These are phyloP conservation scores for Neogobius melanostomus DNA, from an alignment of 2,113 vertebrate species.

Conservation along the genomic window DNA sequence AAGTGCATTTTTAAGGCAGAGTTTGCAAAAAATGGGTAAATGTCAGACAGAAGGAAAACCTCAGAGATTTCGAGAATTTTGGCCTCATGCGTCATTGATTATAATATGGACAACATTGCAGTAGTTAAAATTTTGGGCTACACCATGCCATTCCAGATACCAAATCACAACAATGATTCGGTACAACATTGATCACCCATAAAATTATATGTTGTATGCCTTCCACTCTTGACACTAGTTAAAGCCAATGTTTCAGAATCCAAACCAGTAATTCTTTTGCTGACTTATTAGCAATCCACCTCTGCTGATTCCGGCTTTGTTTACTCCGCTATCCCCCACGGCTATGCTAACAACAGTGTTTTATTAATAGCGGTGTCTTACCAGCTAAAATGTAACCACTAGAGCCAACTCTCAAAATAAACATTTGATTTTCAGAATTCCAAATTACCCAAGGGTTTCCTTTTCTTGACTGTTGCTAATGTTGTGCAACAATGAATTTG, in stretches of 20 bases:
- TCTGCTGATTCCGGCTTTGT: conserved; percentile 16
- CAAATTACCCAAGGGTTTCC: neutral
- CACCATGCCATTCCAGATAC: no score
- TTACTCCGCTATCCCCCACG: conserved; percentile 10
- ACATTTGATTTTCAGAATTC: conserved; percentile 1
- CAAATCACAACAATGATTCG: no score
- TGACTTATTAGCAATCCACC: neutral
- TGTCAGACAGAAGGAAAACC: no score
- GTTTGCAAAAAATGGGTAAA: no score
- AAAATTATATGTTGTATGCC: no score
- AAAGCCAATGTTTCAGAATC: neutral
- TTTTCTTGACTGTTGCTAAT: neutral
- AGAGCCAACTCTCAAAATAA: conserved; percentile 7
- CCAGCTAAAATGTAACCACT: neutral
- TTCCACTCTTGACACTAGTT: no score
- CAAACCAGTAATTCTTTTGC: conserved; percentile 8
- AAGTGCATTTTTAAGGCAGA: no score
- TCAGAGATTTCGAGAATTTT: no score
- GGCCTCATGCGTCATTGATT: no score
- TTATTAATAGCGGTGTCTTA: conserved; percentile 5
- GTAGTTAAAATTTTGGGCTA: no score
- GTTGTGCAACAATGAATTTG: neutral
- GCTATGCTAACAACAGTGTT: conserved; percentile 9
- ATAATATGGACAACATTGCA: no score
- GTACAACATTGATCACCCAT: no score